Evolutionary conservation across 2,888 invertebrate genomes (phyloP).

Genomic region (Gryllus longicercus): DNA sequence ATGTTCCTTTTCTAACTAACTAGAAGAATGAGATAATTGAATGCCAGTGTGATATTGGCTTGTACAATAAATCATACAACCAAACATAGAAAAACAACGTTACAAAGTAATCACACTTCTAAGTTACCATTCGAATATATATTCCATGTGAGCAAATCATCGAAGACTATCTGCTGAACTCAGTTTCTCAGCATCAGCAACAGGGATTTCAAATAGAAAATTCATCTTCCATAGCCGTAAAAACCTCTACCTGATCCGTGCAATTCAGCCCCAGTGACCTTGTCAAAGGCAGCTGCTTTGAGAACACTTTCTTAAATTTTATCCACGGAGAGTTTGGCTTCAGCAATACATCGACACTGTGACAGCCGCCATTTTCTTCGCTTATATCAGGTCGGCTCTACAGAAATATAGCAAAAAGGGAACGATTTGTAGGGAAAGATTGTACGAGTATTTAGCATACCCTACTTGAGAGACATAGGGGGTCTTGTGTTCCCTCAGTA

Average conservation of each 20-base stretch:
- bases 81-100: background rate
- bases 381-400: too few relatives aligned
- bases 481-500: too few relatives aligned
- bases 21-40: too few relatives aligned
- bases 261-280: conserved; percentile 92
- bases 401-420: too few relatives aligned
- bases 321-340: conserved; percentile 56
- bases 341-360: conserved; percentile 39
- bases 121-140: conserved; percentile 71
- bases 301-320: conserved; percentile 77
- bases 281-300: conserved; percentile 85
- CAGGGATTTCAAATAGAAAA: conserved; percentile 97
- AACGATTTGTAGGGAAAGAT: too few relatives aligned
- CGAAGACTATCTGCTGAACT: conserved; percentile 89
- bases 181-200: conserved; percentile 89
- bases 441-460: too few relatives aligned
- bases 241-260: conserved; percentile 97
- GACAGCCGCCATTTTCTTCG: background rate
- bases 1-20: too few relatives aligned
- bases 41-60: too few relatives aligned
- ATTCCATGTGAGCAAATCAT: conserved; percentile 93
- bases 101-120: conserved; percentile 25
- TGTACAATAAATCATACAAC: conserved; percentile 11
- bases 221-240: conserved; percentile 99
- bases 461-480: too few relatives aligned